These are phyloP conservation scores for Cataglyphis altisquamis DNA, from an alignment of 2,888 invertebrate species.

Conservation along the genomic window DNA sequence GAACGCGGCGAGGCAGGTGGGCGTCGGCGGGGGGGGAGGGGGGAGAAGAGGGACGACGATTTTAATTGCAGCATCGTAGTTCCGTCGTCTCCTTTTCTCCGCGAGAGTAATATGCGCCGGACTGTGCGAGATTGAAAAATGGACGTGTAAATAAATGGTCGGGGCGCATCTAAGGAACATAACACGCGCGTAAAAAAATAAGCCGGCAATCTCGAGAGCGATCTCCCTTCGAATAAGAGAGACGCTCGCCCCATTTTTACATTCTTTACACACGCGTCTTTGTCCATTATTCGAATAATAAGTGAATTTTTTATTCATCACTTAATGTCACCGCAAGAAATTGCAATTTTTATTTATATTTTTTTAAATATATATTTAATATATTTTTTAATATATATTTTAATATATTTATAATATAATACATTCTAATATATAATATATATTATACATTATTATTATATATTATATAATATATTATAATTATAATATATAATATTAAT, in stretches of 20 bases:
- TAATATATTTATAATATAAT: too few relatives aligned
- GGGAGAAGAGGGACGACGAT: not conserved
- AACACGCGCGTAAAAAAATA: constrained; percentile 6
- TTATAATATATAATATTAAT: too few relatives aligned
- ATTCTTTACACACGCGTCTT: not conserved
- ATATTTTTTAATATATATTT: too few relatives aligned
- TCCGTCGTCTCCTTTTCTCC: constrained; percentile 35
- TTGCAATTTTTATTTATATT: not conserved
- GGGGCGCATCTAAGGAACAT: not conserved
- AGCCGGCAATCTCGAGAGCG: not conserved
- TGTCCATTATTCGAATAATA: not conserved
- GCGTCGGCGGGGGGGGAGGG: too few relatives aligned
- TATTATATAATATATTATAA: too few relatives aligned
- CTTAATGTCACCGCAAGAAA: not conserved
- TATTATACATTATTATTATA: too few relatives aligned
- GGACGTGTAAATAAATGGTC: constrained; percentile 32
- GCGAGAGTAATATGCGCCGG: constrained; percentile 45
- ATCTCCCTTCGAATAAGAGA: not conserved
- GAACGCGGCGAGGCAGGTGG: too few relatives aligned
- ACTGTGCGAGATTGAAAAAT: constrained; percentile 41
- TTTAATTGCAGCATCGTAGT: constrained; percentile 51
- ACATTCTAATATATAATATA: too few relatives aligned
- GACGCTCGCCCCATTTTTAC: not conserved
- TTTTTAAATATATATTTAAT: too few relatives aligned
- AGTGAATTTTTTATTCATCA: not conserved